Evolutionary conservation across 2,113 vertebrate genomes (phyloP).

Genomic region (Thalassoma bifasciatum): DNA sequence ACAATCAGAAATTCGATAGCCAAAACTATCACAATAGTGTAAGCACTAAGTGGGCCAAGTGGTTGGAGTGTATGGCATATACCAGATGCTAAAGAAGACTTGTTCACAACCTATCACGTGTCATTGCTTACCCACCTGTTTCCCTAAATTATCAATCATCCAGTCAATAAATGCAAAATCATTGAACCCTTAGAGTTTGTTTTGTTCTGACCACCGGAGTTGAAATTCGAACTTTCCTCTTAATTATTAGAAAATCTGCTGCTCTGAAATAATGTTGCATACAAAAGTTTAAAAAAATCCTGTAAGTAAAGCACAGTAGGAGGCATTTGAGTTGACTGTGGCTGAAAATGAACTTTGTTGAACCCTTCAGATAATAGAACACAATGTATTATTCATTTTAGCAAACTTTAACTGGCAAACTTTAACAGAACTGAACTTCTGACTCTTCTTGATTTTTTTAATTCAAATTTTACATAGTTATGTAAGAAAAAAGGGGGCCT

Average conservation of each 20-base stretch:
- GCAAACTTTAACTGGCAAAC: background rate
- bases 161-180: no score
- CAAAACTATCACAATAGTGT: constrained; percentile 19
- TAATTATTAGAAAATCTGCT: no score
- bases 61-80: background rate
- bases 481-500: background rate
- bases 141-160: background rate
- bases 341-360: constrained; percentile 8
- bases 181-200: no score
- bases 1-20: constrained; percentile 53
- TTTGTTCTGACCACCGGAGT: no score
- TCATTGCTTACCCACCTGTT: background rate
- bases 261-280: background rate
- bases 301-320: background rate
- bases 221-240: no score
- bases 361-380: constrained; percentile 19
- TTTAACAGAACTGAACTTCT: constrained; percentile 13
- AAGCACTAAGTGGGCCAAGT: constrained; percentile 4
- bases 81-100: constrained; percentile 19
- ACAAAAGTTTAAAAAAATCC: background rate
- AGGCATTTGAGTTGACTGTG: background rate
- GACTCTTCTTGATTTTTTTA: background rate
- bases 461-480: background rate
- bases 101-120: constrained; percentile 20
- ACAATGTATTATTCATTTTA: constrained; percentile 35